These are phyloP conservation scores for Oreonectes daqikongensis DNA, from an alignment of 2,797 vertebrate species.

Conservation along the genomic window DNA sequence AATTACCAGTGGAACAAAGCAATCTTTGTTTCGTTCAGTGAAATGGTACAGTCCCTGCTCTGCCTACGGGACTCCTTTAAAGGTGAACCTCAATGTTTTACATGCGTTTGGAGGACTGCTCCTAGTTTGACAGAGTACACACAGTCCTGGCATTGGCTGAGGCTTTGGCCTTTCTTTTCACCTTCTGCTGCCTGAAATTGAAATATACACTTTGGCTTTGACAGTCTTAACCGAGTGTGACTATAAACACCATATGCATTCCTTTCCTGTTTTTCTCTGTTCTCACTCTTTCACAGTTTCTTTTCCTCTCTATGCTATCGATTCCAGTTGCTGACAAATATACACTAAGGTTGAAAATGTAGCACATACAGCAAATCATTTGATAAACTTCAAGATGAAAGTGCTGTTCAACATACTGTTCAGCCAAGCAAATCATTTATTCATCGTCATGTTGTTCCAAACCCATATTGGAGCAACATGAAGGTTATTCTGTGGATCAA, in stretches of 20 bases:
- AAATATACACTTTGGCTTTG: constrained; percentile 43
- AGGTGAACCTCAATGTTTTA: constrained; percentile 57
- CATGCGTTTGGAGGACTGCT: constrained; percentile 22
- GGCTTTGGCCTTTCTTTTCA: constrained; percentile 36
- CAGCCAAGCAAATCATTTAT: too few relatives aligned
- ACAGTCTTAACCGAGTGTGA: constrained; percentile 39
- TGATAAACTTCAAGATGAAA: too few relatives aligned
- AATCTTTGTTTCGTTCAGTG: constrained; percentile 64
- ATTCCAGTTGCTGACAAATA: constrained; percentile 34
- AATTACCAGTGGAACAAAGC: constrained; percentile 70
- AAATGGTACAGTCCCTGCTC: constrained; percentile 42
- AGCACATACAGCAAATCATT: too few relatives aligned
- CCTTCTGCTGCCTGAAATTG: constrained; percentile 37
- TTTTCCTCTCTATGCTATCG: neutral
- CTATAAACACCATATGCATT: constrained; percentile 47
- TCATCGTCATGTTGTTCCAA: too few relatives aligned
- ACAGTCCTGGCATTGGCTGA: neutral
- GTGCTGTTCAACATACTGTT: too few relatives aligned
- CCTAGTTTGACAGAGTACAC: constrained; percentile 26
- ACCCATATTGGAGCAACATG: too few relatives aligned
- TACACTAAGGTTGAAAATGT: neutral
- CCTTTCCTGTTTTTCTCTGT: constrained; percentile 51
- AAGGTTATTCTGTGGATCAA: too few relatives aligned
- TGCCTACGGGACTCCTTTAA: constrained; percentile 57
- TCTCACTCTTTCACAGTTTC: neutral